A percentile compares a stretch with the other conserved stretches of the same genome.
These are phyloP conservation scores for Bombus superbus DNA, from an alignment of 1,140 invertebrate species.

Conservation along the genomic window DNA sequence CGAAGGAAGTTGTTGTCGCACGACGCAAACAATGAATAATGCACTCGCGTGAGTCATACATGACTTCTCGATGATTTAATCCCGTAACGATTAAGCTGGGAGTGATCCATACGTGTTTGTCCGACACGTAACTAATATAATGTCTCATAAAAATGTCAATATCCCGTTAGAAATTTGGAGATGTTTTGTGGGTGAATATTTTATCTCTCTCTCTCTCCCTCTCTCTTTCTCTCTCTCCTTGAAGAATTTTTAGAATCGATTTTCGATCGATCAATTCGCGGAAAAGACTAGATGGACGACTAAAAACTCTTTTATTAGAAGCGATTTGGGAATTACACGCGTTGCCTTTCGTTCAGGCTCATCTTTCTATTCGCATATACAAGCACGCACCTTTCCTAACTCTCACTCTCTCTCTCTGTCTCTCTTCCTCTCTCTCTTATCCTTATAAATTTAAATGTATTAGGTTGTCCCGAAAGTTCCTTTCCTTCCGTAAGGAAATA, in stretches of 20 bases:
- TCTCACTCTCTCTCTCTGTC: not conserved
- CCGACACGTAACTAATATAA: not conserved
- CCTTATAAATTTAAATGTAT: not conserved
- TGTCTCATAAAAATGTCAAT: not conserved
- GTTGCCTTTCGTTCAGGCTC: not conserved
- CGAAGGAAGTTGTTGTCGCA: too few species aligned
- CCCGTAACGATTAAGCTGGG: not conserved
- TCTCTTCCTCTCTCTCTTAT: not conserved
- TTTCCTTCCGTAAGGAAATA: too few species aligned
- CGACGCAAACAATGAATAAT: conserved; percentile 35
- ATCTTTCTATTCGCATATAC: not conserved
- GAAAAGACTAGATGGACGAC: too few species aligned
- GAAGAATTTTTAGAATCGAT: too few species aligned
- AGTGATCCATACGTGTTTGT: conserved; percentile 9
- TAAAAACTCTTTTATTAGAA: not conserved
- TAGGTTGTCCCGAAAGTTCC: too few species aligned
- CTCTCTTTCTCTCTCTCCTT: too few species aligned
- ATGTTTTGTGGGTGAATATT: not conserved
- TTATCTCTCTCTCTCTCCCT: too few species aligned
- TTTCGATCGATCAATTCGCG: too few species aligned
- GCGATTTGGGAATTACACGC: not conserved
- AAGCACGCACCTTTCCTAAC: not conserved
- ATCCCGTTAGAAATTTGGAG: not conserved
- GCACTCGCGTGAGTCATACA: conserved; percentile 21
- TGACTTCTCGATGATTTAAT: conserved; percentile 45